Evolutionary conservation across 2,797 vertebrate species (phyloP).

Genomic region (Enteromius mattozi): DNA sequence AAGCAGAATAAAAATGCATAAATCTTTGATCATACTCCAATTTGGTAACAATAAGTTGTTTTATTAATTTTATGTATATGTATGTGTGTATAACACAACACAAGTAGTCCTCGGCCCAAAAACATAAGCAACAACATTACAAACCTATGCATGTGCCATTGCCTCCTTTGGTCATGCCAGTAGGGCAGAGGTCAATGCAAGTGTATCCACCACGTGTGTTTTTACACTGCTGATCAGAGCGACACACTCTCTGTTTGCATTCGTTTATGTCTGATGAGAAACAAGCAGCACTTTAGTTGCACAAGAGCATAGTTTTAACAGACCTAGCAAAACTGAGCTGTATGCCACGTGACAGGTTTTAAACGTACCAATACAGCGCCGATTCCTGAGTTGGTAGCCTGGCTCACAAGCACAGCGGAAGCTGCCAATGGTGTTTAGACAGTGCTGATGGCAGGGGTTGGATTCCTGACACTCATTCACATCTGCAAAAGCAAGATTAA

Average conservation of each 20-base stretch:
- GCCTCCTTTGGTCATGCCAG: conserved; percentile 89
- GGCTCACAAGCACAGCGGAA: conserved; percentile 94
- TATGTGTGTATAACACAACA: neutral
- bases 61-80: neutral
- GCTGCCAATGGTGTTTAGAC: conserved; percentile 92
- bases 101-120: neutral
- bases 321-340: neutral
- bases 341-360: neutral
- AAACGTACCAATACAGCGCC: conserved; percentile 89
- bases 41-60: neutral
- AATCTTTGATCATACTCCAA: neutral
- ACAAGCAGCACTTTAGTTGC: neutral
- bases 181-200: conserved; percentile 94
- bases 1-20: neutral
- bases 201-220: conserved; percentile 94
- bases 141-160: conserved; percentile 93
- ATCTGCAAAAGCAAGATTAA: conserved; percentile 75
- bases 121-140: conserved; percentile 59
- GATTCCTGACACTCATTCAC: conserved; percentile 94
- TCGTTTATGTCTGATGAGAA: conserved; percentile 89
- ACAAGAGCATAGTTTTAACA: neutral
- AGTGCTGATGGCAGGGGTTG: conserved; percentile 90
- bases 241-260: conserved; percentile 92
- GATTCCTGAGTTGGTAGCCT: conserved; percentile 91
- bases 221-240: conserved; percentile 92